These are phyloP conservation scores for Sinocyclocheilus grahami DNA, from an alignment of 2,113 vertebrate species.

Conservation along the genomic window DNA sequence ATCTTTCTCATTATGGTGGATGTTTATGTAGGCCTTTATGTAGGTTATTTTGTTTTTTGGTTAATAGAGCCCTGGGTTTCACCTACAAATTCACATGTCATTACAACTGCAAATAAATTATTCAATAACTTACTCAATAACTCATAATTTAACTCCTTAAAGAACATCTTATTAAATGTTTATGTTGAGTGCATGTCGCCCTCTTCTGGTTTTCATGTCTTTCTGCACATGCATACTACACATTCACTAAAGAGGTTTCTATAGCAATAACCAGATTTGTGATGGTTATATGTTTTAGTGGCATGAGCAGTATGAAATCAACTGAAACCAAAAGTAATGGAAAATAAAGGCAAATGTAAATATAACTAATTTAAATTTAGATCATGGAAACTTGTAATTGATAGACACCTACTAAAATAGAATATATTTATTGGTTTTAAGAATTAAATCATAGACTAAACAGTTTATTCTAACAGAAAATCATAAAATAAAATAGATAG, in stretches of 20 bases:
- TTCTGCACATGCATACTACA: not conserved
- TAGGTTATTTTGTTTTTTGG: too few species aligned
- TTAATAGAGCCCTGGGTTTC: too few species aligned
- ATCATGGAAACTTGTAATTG: not conserved
- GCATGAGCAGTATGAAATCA: not conserved
- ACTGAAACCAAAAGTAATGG: not conserved
- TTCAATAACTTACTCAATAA: not conserved
- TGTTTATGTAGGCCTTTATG: too few species aligned
- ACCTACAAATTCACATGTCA: too few species aligned
- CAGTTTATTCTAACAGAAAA: too few species aligned
- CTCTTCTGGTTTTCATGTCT: not conserved
- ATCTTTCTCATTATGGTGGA: too few species aligned
- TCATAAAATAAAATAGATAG: too few species aligned
- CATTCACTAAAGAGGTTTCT: not conserved
- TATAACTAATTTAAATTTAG: not conserved
- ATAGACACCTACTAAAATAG: too few species aligned
- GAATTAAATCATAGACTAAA: too few species aligned
- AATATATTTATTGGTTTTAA: too few species aligned
- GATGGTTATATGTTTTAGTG: not conserved
- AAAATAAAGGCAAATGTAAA: not conserved
- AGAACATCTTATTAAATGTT: not conserved
- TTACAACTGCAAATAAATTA: too few species aligned
- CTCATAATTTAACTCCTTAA: not conserved
- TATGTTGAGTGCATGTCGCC: not conserved
- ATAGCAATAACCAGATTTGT: not conserved